These are phyloP conservation scores for Cynaeus angustus DNA, from an alignment of 2,888 invertebrate genomes.

Conservation along the genomic window DNA sequence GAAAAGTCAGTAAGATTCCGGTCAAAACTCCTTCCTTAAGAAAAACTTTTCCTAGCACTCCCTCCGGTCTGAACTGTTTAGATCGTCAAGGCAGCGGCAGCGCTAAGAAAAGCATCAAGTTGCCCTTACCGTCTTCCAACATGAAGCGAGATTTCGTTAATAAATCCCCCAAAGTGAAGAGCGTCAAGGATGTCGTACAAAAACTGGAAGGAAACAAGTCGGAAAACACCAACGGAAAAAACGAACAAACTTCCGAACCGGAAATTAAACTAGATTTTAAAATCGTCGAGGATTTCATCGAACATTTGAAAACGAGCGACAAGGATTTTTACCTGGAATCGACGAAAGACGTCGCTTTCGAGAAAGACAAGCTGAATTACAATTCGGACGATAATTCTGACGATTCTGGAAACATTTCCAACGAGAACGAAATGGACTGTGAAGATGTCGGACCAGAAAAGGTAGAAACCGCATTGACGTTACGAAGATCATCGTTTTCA, in stretches of 20 bases:
- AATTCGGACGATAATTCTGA: slow-evolving; percentile 81
- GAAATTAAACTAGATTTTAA: slow-evolving; percentile 58
- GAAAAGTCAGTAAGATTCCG: slow-evolving; percentile 66
- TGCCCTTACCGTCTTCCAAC: slow-evolving; percentile 39
- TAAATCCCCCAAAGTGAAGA: slow-evolving; percentile 55
- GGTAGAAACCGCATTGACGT: too few relatives aligned
- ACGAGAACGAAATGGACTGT: slow-evolving; percentile 76
- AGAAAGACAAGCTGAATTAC: slow-evolving; percentile 67
- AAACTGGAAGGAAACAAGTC: slow-evolving; percentile 56
- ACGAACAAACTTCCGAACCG: slow-evolving; percentile 31
- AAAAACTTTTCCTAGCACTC: slow-evolving; percentile 69
- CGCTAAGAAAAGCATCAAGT: slow-evolving; percentile 23
- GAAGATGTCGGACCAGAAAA: slow-evolving; percentile 55
- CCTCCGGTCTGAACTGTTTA: slow-evolving; percentile 68
- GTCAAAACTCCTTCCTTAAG: slow-evolving; percentile 64
- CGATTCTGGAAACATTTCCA: slow-evolving; percentile 88
- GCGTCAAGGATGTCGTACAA: slow-evolving; percentile 56
- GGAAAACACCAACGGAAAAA: slow-evolving; percentile 49
- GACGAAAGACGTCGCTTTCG: slow-evolving; percentile 1
- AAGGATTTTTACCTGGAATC: background rate
- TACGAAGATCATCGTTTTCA: too few relatives aligned
- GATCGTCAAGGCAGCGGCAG: slow-evolving; percentile 59
- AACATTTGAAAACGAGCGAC: slow-evolving; percentile 46
- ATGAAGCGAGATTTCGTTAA: slow-evolving; percentile 49
- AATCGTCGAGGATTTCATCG: slow-evolving; percentile 51